phyloP scores from a whole-genome alignment of 2,888 invertebrate species.

The Hetaerina titia region DNA sequence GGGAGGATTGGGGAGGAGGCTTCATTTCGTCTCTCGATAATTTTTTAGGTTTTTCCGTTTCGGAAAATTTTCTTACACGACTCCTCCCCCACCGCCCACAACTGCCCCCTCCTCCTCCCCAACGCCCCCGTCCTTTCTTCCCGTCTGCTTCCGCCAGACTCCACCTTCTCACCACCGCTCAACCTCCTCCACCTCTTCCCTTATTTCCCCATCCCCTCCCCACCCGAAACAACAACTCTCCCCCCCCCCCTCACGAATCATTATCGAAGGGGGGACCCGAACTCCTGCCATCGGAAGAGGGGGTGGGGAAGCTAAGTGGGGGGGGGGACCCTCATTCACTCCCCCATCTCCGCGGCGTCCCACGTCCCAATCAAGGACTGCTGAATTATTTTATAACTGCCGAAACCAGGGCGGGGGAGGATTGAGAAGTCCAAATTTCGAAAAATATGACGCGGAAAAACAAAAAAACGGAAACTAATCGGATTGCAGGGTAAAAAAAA shows the following conservation, averaged over 20 bases:
- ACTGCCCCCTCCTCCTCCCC: background rate
- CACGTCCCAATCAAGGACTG: constrained; percentile 4
- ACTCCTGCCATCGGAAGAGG: background rate
- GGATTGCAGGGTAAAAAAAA: constrained; percentile 46
- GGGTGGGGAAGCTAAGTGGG: constrained; percentile 17
- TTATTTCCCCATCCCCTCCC: background rate
- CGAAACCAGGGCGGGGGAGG: background rate
- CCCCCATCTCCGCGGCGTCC: constrained; percentile 40
- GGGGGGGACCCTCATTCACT: background rate
- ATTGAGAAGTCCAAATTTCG: constrained; percentile 36
- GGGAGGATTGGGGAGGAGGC: constrained; percentile 70
- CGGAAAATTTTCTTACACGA: constrained; percentile 63
- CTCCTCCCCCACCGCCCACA: background rate
- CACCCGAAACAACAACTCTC: background rate
- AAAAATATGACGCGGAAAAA: constrained; percentile 64
- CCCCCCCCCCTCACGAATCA: background rate
- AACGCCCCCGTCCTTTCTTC: background rate
- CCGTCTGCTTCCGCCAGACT: background rate
- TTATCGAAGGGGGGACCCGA: background rate
- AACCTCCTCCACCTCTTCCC: background rate
- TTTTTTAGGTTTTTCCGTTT: constrained; percentile 69
- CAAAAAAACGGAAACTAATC: constrained; percentile 64
- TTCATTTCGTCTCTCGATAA: constrained; percentile 74
- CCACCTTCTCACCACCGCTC: too few species aligned
- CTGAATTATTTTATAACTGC: constrained; percentile 1